Base-by-base conservation (phyloP, 35 echinoderm and acorn worm genomes). In the Amphiura filiformis region DNA sequence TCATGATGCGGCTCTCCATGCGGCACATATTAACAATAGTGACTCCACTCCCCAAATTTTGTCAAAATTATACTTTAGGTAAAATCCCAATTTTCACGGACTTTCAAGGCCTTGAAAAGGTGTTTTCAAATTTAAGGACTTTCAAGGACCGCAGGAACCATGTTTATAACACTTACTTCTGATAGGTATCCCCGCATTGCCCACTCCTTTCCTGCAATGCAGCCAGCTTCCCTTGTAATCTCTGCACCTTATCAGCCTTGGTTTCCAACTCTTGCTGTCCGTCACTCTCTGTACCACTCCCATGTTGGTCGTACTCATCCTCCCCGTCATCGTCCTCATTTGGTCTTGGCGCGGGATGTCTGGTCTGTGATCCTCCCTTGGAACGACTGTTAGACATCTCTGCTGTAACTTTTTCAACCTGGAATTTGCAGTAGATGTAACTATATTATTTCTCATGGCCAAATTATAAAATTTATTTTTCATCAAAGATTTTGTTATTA, bases 231-330 rank as follows among this genome's bases (percentile, higher is more conserved):
- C 76, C 87, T 77, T 64, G 83, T 15, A 90, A 82, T 41, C 28
- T 64, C 14, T 61, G 39, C 47, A 85, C 32, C 39, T 33, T 82
- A 7, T 82, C 77, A 18, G 80, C 79, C 37, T 64, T 57, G 31
- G 56, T 84, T 13, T 83, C 35, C n/a, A 44, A 37, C 34, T 84
- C 90, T 37, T 97, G 88, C 79, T 98, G 92, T 18, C 76, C 82
- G 26, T 98, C 96, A 70, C 96, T 98, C 87, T 98, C 96, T 41
- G 96, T 98, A 12, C 96, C 96, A 80, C 96, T 98, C 15, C 96
- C 96, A 80, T 81, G 49, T 37, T 76, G 79, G 31, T 82, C 64
- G 23, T 34, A 56, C 0, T 84, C 92, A 57, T 77, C 84, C 35
- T 82, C 57, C 17, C 41, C 32, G 0, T 28, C 35, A 30, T 89